Evolutionary conservation across 2,888 invertebrate genomes (phyloP).

Genomic region (Eilema sororculum): DNA sequence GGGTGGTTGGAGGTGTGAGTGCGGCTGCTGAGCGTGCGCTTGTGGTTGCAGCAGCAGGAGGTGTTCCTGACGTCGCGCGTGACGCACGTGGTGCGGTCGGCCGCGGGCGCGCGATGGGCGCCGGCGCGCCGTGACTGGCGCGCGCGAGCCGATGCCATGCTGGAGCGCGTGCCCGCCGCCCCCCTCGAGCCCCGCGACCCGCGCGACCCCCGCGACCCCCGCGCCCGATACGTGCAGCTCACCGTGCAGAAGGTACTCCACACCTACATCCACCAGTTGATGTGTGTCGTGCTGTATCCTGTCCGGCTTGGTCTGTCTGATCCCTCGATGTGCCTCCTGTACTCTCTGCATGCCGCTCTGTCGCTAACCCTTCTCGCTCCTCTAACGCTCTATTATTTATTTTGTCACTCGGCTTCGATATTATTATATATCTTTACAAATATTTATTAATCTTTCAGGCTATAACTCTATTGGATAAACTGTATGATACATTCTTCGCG

Average conservation of each 20-base stretch:
- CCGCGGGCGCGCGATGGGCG: constrained; percentile 51
- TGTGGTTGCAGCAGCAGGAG: constrained; percentile 86
- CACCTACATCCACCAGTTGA: neutral
- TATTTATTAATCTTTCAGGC: constrained; percentile 87
- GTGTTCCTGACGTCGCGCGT: constrained; percentile 88
- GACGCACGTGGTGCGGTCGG: constrained; percentile 85
- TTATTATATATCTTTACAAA: constrained; percentile 78
- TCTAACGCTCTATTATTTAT: constrained; percentile 46
- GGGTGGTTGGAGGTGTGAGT: too few species aligned
- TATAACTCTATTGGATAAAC: constrained; percentile 89
- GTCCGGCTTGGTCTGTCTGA: neutral
- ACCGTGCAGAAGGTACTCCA: constrained; percentile 77
- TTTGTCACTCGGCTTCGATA: constrained; percentile 42
- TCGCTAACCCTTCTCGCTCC: constrained; percentile 32
- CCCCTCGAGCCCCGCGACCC: constrained; percentile 67
- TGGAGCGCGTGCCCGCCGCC: constrained; percentile 89
- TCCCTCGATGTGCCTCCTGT: constrained; percentile 15
- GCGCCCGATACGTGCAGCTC: constrained; percentile 68
- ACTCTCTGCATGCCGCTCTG: constrained; percentile 20
- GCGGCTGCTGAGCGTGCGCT: neutral
- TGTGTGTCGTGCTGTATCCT: neutral
- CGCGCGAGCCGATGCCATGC: constrained; percentile 93
- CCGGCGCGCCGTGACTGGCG: constrained; percentile 67
- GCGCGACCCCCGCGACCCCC: constrained; percentile 58
- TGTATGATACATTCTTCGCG: constrained; percentile 86